Evolutionary conservation across 2,888 invertebrate genomes (phyloP), one percentile per base, ranked within the genome.

Genomic region (Papilio demoleus): DNA sequence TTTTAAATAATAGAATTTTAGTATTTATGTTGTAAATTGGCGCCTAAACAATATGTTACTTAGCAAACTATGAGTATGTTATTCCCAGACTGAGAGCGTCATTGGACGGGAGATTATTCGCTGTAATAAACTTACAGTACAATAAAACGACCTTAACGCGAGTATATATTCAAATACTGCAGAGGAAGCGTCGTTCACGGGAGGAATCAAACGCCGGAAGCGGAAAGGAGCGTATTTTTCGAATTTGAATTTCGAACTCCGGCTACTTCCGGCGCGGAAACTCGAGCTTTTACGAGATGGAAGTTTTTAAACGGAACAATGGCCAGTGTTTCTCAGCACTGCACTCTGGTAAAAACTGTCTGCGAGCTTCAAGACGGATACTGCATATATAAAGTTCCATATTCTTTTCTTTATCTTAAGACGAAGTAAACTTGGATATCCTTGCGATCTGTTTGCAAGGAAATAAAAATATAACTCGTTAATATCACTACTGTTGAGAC

Each of bases 131-230:
- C 2, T 17, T 19, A 45, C 24, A 53, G 27, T 59, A 40, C 59
- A 72, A 72, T 68, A 2, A 80, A n/a, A 2, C n/a, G 19, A 60
- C 79, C 68, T 72, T 68, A 77, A 74, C 71, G 68, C 11, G 79
- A 85, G 61, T 74, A 17, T 65, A 67, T 70, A 77, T 80, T 76
- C 80, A 85, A 87, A 88, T 81, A n/a, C n/a, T n/a, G 81, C 83
- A 80, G 77, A 88, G 91, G 89, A 91, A 90, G 87, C 88, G 83
- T 87, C 86, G 87, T 88, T 92, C 91, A 85, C 84, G 83, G 86
- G 85, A 90, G 86, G 82, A 91, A 92, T 92, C 92, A 92, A 92
- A 92, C 88, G 91, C 88, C 91, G 92, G 92, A 92, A 92, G 82
- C 90, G 90, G 91, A 89, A 90, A 90, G 84, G 80, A 90, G 86